Conservation (phyloP, 2,888 invertebrate species). For the Coelogynopora nodosa region DNA sequence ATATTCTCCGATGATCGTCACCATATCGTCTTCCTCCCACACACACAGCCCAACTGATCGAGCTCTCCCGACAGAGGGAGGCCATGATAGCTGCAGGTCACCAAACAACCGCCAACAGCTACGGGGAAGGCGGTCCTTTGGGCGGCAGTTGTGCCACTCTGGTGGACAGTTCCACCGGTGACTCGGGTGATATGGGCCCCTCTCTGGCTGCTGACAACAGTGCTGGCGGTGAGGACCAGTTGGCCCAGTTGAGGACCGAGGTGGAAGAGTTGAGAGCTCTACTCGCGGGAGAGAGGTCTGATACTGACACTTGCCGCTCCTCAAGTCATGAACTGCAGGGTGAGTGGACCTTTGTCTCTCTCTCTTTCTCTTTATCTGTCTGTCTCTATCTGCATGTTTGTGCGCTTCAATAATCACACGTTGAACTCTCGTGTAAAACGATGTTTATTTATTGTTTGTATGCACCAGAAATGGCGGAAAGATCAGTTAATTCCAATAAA, state of each 20-base stretch:
- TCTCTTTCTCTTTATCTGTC: not conserved
- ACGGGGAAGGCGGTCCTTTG: no score
- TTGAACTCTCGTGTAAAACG: no score
- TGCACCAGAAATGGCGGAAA: no score
- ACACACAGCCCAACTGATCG: not conserved
- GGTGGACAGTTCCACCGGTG: not conserved
- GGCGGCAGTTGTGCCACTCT: no score
- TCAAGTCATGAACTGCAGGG: not conserved
- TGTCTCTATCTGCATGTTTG: no score
- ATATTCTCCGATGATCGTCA: no score
- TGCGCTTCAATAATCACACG: no score
- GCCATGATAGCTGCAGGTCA: not conserved
- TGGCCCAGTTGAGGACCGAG: not conserved
- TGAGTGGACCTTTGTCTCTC: not conserved
- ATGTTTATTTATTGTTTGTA: no score
- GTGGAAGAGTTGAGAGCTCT: not conserved
- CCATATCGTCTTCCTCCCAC: not conserved
- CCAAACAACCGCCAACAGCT: not conserved
- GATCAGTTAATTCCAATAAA: no score
- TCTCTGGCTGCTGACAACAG: no score
- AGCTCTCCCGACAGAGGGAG: not conserved
- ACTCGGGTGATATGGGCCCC: not conserved
- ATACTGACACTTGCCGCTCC: not conserved
- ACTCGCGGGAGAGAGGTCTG: not conserved
- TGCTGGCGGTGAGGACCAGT: not conserved